Conservation (phyloP, 2,888 invertebrate genomes). For the Mesopsocus fuscifrons region DNA sequence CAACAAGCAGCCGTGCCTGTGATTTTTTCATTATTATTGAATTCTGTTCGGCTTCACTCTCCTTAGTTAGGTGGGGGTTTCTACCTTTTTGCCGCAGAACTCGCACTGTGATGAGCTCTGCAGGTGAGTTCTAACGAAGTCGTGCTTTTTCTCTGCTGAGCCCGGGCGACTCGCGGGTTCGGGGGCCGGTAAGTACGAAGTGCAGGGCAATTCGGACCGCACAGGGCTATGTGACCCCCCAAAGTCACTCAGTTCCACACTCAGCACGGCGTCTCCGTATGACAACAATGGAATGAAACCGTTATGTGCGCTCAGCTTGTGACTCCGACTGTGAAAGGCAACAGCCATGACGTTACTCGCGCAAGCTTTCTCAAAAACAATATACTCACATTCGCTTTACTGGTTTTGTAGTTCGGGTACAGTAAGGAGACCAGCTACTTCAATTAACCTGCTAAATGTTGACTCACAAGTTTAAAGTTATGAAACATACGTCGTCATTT, state of each 20-base stretch:
- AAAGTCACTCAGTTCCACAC: constrained; percentile 33
- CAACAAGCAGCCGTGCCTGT: no score
- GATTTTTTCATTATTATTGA: no score
- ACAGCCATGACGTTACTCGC: background rate
- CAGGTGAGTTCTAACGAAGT: constrained; percentile 76
- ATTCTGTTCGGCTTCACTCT: no score
- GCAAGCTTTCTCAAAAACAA: background rate
- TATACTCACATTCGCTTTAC: no score
- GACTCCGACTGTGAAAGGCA: constrained; percentile 33
- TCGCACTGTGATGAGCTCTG: constrained; percentile 78
- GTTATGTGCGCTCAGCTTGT: constrained; percentile 40
- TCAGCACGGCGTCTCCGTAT: constrained; percentile 75
- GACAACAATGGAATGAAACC: constrained; percentile 85
- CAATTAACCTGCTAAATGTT: no score
- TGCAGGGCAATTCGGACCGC: constrained; percentile 2
- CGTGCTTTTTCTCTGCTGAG: constrained; percentile 31
- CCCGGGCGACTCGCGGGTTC: constrained; percentile 11
- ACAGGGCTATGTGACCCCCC: constrained; percentile 19
- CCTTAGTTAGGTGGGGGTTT: no score
- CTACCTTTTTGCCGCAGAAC: constrained; percentile 81
- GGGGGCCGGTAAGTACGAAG: constrained; percentile 12
- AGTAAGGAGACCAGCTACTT: no score
- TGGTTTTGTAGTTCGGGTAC: no score
- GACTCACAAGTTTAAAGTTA: no score
- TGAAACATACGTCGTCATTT: no score